Percentiles rank a stretch among this genome's conserved stretches.
Conservation (phyloP, 2,797 vertebrate species). For the Pterois miles region DNA sequence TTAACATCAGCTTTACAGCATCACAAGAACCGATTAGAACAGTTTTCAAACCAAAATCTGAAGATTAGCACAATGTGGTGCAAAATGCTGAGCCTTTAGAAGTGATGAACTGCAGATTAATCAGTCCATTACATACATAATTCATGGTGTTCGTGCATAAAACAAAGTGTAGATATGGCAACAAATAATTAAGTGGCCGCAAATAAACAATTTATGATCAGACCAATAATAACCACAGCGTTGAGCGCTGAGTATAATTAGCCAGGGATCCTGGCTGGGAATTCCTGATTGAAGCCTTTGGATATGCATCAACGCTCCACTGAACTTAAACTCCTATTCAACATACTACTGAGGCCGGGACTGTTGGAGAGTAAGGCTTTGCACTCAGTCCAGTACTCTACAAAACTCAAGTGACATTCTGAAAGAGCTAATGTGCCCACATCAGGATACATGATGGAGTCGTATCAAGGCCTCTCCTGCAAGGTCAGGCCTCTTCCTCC, state of each 20-base stretch:
- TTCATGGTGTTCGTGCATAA: neutral
- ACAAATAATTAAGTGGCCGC: neutral
- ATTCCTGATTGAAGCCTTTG: constrained; percentile 60
- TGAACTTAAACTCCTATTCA: constrained; percentile 55
- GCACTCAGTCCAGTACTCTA: constrained; percentile 5
- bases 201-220: neutral
- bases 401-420: constrained; percentile 17
- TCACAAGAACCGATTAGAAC: constrained; percentile 7
- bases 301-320: constrained; percentile 44
- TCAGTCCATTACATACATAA: neutral
- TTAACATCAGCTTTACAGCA: constrained; percentile 16
- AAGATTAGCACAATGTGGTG: neutral
- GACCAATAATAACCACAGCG: constrained; percentile 8
- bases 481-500: neutral
- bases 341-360: constrained; percentile 29
- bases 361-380: constrained; percentile 18
- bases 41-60: constrained; percentile 3
- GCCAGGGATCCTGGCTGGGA: constrained; percentile 44
- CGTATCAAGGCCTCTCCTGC: neutral
- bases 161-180: neutral
- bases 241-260: constrained; percentile 16
- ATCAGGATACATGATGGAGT: neutral
- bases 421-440: neutral
- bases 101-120: neutral
- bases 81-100: neutral